Conservation (phyloP, 2,113 vertebrate species). For the Mobula birostris region DNA sequence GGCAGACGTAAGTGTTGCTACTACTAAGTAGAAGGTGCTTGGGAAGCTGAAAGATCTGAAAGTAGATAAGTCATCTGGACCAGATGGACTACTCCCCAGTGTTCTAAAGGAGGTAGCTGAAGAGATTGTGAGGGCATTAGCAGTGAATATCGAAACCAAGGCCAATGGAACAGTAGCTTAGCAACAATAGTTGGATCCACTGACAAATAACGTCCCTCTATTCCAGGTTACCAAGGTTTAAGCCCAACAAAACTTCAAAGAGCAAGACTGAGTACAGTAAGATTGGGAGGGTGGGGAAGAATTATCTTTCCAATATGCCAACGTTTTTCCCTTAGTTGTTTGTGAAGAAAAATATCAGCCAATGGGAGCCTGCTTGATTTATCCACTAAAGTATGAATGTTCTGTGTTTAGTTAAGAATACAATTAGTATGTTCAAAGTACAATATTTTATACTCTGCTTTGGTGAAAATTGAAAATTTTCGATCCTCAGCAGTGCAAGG, state of each 20-base stretch:
- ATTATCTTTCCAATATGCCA: no score
- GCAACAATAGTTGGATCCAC: neutral
- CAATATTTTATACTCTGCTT: neutral
- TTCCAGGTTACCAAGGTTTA: neutral
- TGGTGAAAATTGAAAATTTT: neutral
- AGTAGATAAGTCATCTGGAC: no score
- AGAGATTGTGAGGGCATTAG: no score
- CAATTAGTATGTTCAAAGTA: neutral
- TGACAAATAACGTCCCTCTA: neutral
- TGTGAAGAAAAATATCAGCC: neutral
- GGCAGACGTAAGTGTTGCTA: no score
- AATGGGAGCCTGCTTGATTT: neutral
- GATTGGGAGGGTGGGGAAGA: no score
- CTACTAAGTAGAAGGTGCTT: no score
- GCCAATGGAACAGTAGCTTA: neutral
- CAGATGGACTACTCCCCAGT: no score
- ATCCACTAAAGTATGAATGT: neutral
- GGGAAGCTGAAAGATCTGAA: no score
- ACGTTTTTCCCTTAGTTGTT: no score
- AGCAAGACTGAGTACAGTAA: no score
- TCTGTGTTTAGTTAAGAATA: neutral
- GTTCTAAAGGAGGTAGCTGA: no score
- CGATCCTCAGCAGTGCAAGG: no score
- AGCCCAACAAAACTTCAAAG: neutral
- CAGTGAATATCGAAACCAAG: neutral